These are phyloP conservation scores for Aegotheles bennettii DNA, from an alignment of 2,113 vertebrate genomes.

Conservation along the genomic window DNA sequence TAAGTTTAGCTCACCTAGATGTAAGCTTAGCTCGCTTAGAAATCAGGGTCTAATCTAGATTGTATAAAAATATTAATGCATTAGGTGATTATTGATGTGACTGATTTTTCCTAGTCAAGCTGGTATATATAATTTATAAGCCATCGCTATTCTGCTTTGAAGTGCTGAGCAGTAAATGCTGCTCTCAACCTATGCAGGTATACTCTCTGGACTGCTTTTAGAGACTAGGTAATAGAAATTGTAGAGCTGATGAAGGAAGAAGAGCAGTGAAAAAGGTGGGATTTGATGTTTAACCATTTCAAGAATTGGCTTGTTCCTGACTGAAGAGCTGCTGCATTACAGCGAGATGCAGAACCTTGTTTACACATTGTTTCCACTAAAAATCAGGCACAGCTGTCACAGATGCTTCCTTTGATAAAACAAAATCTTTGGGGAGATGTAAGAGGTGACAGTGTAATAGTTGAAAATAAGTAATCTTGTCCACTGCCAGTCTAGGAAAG, in stretches of 20 bases:
- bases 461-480: background rate
- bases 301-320: background rate
- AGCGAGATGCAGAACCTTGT: background rate
- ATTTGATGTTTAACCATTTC: background rate
- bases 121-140: background rate
- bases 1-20: conserved; percentile 55
- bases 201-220: background rate
- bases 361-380: background rate
- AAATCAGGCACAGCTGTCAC: background rate
- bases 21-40: conserved; percentile 59
- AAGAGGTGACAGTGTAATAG: background rate
- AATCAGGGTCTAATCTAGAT: background rate
- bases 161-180: background rate
- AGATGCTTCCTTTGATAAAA: background rate
- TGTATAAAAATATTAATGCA: background rate
- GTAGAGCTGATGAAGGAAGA: background rate
- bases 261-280: background rate
- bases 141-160: background rate
- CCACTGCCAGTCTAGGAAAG: background rate
- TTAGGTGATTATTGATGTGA: fast-evolving
- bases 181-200: background rate
- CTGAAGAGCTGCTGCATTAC: background rate
- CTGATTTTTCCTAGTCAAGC: background rate
- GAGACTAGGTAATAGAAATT: background rate
- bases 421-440: background rate